Evolutionary conservation across 2,113 vertebrate genomes (phyloP).

Genomic region (Megaceryle torquata): DNA sequence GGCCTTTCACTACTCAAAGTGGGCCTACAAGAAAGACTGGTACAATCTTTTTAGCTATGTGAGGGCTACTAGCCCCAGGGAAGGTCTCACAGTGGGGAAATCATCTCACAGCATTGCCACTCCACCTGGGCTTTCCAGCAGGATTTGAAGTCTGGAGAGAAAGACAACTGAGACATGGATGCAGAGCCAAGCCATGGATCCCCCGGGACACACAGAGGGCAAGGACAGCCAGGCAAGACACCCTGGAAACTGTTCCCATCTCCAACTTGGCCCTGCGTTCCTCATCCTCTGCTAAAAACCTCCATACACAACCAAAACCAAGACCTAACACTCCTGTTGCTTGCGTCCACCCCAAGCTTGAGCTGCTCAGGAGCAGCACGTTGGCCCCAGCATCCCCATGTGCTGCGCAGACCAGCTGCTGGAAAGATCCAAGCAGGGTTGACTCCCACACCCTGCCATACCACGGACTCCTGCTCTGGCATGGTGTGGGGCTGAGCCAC

Average conservation of each 20-base stretch:
- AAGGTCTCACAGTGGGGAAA: neutral
- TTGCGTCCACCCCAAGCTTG: fast-evolving
- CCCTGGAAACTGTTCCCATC: neutral
- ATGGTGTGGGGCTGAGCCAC: neutral
- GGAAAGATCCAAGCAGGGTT: fast-evolving
- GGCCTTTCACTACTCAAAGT: neutral
- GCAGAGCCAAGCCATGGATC: neutral
- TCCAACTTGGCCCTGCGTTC: neutral
- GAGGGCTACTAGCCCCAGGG: neutral
- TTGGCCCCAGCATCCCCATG: fast-evolving
- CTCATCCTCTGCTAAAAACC: neutral
- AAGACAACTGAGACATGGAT: neutral
- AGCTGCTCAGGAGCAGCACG: neutral
- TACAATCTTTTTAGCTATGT: neutral
- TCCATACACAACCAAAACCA: neutral
- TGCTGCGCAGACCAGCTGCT: fast-evolving
- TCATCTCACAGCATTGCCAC: neutral
- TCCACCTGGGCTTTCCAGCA: neutral
- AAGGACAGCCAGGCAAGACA: neutral
- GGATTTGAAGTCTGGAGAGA: neutral
- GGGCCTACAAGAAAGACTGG: neutral
- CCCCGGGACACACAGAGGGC: neutral
- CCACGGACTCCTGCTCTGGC: neutral
- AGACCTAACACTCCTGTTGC: neutral
- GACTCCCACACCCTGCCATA: neutral